Percentiles rank a stretch among this genome's conserved stretches.
Conservation (phyloP, 2,888 invertebrate genomes). For the Drosophila parthenogenetica region DNA sequence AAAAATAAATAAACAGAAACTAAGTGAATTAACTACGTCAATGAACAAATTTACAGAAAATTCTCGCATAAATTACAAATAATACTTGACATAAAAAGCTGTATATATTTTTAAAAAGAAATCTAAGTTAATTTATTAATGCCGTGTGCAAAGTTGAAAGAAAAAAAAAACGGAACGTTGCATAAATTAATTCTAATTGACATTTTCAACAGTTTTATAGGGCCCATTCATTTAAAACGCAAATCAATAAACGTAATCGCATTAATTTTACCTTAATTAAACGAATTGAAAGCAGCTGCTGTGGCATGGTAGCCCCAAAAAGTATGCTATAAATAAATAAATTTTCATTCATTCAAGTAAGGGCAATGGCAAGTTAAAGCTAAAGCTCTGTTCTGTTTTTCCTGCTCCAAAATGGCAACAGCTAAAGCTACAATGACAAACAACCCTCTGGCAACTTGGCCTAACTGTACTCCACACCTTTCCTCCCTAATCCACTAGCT, state of each 20-base stretch:
- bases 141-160: slow-evolving; percentile 13
- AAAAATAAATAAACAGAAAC: slow-evolving; percentile 34
- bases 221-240: slow-evolving; percentile 46
- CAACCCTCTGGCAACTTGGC: slow-evolving; percentile 43
- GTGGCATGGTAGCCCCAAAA: slow-evolving; percentile 29
- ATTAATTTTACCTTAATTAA: slow-evolving; percentile 65
- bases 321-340: slow-evolving; percentile 49
- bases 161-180: slow-evolving; percentile 14
- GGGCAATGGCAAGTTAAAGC: slow-evolving; percentile 44
- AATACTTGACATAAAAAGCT: slow-evolving; percentile 19
- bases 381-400: slow-evolving; percentile 18
- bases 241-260: slow-evolving; percentile 64
- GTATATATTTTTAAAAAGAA: slow-evolving; percentile 10
- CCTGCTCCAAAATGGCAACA: slow-evolving; percentile 1
- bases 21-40: slow-evolving; percentile 45
- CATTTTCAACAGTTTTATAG: slow-evolving; percentile 59
- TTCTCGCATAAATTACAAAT: slow-evolving; percentile 19
- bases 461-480: slow-evolving; percentile 17
- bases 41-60: slow-evolving; percentile 16
- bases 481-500: background rate
- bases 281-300: slow-evolving; percentile 58
- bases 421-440: slow-evolving; percentile 37
- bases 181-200: slow-evolving; percentile 69
- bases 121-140: slow-evolving; percentile 52
- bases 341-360: slow-evolving; percentile 40